phyloP scores from a whole-genome alignment of 2,113 vertebrate species.

The Nothocercus julius region DNA sequence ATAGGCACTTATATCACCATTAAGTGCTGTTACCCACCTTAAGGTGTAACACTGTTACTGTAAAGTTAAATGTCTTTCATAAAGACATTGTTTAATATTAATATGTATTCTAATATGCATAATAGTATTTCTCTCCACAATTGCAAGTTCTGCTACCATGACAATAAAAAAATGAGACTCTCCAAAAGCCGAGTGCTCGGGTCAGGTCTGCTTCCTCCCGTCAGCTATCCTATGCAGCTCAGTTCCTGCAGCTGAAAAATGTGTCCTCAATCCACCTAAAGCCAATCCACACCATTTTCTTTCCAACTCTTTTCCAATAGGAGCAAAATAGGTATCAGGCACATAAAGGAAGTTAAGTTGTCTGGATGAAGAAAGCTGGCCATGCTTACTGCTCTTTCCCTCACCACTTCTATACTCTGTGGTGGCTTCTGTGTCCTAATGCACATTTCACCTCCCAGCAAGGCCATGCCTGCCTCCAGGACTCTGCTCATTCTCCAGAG shows the following conservation, averaged over 20 bases:
- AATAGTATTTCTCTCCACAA: background rate
- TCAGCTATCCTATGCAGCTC: background rate
- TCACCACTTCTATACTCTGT: background rate
- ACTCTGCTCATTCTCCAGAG: background rate
- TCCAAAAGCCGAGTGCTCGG: background rate
- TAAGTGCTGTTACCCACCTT: background rate
- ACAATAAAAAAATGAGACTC: background rate
- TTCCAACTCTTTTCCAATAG: background rate
- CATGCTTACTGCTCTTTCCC: background rate
- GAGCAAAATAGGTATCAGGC: background rate
- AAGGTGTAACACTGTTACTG: background rate
- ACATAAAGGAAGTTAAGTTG: background rate
- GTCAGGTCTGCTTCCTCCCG: background rate
- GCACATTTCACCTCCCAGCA: background rate
- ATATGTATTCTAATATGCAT: background rate
- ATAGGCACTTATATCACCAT: background rate
- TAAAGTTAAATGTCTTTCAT: background rate
- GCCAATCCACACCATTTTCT: background rate
- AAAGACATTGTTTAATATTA: background rate
- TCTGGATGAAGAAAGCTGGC: background rate
- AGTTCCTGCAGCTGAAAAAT: background rate
- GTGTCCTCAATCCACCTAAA: background rate
- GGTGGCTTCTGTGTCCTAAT: background rate
- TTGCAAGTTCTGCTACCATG: background rate
- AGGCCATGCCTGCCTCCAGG: background rate